Base-by-base conservation (phyloP, 2,113 vertebrate genomes). In the Aspidoscelis tigris region DNA sequence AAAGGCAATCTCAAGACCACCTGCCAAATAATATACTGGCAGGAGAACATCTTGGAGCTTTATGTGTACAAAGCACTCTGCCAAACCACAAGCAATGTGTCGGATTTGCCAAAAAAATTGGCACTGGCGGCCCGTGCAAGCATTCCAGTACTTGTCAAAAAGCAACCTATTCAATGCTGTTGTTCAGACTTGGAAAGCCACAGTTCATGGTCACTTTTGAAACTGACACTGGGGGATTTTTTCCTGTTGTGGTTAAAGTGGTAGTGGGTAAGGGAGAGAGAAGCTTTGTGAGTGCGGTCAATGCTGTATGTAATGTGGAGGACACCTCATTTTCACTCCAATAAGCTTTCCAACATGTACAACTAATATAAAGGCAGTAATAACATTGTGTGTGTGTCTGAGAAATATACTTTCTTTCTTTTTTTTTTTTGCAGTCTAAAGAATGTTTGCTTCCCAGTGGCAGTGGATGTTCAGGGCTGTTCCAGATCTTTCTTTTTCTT, bases 91-190 rank as follows among this genome's bases (percentile, higher is more conserved):
- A 20, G 39, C 16, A 65, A 55, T 73, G 68, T 47, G 43, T 82
- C 55, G 44, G 14, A 72, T 82, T 64, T 53, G 43, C 68, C 69
- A 43, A 86, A 86, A 68, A 78, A 82, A 78, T 78, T 55, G 24
- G 80, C 68, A 82, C 16, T 72, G 16, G 18, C 55, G 14, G 3
- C 65, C 68, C n/a, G 68, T 73, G 21, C 69, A 82, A 71, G 44
- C 61, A 79, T 5, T 78, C 41, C n/a, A 65, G 75, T 20, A 72
- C 74, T 86, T 53, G 43, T 82, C 44, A 7, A 53, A 61, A 82
- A 65, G 50, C n/a, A 33, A 4, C 39, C 16, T 76, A 82, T 72
- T 86, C 9, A 73, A 53, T 78, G 43, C 20, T 83, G 44, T 74
- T 87, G 47, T 50, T 83, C 58, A 74, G 20, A 20, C 43, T 39